phyloP scores from a whole-genome alignment of 2,113 vertebrate species.

The Falcunculus frontatus region DNA sequence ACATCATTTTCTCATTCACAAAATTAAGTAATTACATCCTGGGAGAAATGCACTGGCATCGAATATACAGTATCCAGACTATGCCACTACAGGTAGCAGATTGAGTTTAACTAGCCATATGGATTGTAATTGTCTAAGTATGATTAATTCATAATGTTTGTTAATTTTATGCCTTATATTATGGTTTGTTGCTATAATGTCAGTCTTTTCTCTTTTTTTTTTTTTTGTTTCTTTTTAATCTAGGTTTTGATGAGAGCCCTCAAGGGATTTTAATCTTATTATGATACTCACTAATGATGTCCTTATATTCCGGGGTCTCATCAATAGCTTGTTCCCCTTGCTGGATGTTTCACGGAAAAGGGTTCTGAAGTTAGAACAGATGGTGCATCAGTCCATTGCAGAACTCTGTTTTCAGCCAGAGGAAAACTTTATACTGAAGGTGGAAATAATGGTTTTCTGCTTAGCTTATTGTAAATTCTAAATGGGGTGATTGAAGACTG shows the following conservation, averaged over 20 bases:
- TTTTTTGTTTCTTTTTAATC: conserved; percentile 45
- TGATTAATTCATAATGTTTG: conserved; percentile 96
- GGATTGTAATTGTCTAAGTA: conserved; percentile 91
- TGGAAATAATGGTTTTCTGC: conserved; percentile 83
- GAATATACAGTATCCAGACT: conserved; percentile 49
- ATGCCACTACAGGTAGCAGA: conserved; percentile 83
- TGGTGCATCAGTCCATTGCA: conserved; percentile 74
- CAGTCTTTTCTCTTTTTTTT: conserved; percentile 43
- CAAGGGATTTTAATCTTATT: conserved; percentile 82
- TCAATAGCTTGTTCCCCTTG: conserved; percentile 77
- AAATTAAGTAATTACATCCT: conserved; percentile 68
- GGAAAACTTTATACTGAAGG: conserved; percentile 89
- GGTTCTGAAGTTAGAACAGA: conserved; percentile 78
- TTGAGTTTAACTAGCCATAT: conserved; percentile 99
- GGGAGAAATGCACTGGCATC: conserved; percentile 33
- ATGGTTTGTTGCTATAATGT: conserved; percentile 89
- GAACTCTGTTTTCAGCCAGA: conserved; percentile 80
- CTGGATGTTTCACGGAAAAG: conserved; percentile 78
- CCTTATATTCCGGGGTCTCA: conserved; percentile 78
- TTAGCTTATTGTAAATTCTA: conserved; percentile 79
- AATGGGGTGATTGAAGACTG: conserved; percentile 73
- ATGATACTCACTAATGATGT: conserved; percentile 79
- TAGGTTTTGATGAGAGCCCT: conserved; percentile 77
- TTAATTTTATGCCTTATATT: conserved; percentile 93
- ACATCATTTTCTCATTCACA: conserved; percentile 70